Conservation (phyloP, 2,113 vertebrate species). For the Mobula birostris region DNA sequence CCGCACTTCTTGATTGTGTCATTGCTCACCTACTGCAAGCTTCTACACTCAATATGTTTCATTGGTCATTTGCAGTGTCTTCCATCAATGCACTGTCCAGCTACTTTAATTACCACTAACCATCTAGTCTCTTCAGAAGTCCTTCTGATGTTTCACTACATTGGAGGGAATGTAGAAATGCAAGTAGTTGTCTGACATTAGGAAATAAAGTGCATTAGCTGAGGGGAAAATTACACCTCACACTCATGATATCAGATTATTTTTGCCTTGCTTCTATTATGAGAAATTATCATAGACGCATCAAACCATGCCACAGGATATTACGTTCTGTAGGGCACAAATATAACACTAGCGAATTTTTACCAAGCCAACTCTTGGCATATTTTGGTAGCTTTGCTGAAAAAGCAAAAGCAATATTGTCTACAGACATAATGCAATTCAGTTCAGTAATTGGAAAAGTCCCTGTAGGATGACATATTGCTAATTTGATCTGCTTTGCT, state of each 20-base stretch:
- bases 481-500: not conserved
- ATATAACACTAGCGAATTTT: not conserved
- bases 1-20: not conserved
- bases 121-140: not conserved
- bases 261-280: not conserved
- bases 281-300: not conserved
- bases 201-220: not conserved
- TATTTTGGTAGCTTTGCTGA: conserved; percentile 8
- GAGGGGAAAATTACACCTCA: not conserved
- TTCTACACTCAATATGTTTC: not conserved
- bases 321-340: not conserved
- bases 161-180: not conserved
- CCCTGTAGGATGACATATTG: conserved; percentile 17
- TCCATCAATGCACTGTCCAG: not conserved
- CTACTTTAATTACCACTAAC: not conserved
- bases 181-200: not conserved
- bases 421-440: not conserved
- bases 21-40: not conserved
- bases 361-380: not conserved
- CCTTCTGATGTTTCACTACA: not conserved
- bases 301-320: not conserved
- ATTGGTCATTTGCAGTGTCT: not conserved
- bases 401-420: not conserved
- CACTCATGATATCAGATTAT: not conserved
- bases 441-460: conserved; percentile 11